A percentile compares a stretch with the other conserved stretches of the same genome.
Evolutionary conservation across 1,140 invertebrate species (phyloP).

Genomic region (Steinernema feltiae): DNA sequence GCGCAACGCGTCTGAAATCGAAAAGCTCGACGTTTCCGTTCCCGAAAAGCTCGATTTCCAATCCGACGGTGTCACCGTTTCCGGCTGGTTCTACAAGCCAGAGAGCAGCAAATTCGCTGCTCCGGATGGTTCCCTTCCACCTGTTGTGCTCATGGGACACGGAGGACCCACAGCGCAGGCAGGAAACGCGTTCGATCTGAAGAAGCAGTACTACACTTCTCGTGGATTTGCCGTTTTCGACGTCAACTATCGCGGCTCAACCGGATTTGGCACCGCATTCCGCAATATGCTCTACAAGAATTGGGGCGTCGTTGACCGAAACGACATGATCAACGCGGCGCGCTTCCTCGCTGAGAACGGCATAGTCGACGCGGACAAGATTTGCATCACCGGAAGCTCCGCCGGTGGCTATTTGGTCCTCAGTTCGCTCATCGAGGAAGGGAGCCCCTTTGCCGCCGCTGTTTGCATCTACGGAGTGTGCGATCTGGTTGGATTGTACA

Average conservation of each 20-base stretch:
- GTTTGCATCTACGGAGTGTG: constrained; percentile 37
- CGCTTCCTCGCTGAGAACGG: constrained; percentile 46
- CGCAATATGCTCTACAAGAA: constrained; percentile 54
- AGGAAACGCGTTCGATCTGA: constrained; percentile 48
- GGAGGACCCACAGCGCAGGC: constrained; percentile 58
- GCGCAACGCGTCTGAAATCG: constrained; percentile 37
- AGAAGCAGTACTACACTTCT: constrained; percentile 60
- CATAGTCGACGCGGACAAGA: constrained; percentile 55
- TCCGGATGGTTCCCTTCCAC: constrained; percentile 54
- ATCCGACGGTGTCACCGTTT: constrained; percentile 47
- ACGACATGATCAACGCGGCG: constrained; percentile 59
- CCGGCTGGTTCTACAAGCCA: constrained; percentile 58
- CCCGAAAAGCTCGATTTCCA: constrained; percentile 55
- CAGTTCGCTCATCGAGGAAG: constrained; percentile 23
- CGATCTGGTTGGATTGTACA: constrained; percentile 28
- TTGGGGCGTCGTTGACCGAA: constrained; percentile 59
- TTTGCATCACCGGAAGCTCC: constrained; percentile 60
- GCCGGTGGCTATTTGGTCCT: constrained; percentile 61
- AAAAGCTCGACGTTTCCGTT: constrained; percentile 55
- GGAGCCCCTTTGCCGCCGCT: constrained; percentile 33
- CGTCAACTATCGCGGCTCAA: constrained; percentile 60
- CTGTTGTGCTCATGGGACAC: constrained; percentile 59
- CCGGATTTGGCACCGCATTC: constrained; percentile 60
- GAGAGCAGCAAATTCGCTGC: constrained; percentile 57
- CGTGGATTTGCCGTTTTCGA: constrained; percentile 60